Evolutionary conservation across 1,140 invertebrate genomes (phyloP).

Genomic region (Drosophila prosaltans): DNA sequence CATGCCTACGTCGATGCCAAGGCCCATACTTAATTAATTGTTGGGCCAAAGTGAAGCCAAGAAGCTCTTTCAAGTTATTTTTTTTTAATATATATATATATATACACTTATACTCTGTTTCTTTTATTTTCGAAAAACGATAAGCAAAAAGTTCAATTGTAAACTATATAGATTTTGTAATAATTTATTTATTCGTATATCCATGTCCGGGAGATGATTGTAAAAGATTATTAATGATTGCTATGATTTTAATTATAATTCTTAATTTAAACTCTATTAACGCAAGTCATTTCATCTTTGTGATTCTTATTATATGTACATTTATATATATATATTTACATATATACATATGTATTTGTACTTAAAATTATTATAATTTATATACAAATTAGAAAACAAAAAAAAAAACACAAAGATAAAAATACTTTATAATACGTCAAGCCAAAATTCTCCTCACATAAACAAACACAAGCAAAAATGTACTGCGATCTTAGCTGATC

Average conservation of each 20-base stretch:
- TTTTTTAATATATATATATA: conserved; percentile 5
- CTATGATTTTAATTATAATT: conserved; percentile 40
- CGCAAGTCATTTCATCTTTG: conserved; percentile 71
- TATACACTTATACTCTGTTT: background rate
- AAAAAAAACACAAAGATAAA: background rate
- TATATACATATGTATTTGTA: conserved; percentile 33
- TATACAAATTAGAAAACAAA: background rate
- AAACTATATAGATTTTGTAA: conserved; percentile 52
- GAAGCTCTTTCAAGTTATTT: conserved; percentile 14
- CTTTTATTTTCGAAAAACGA: conserved; percentile 19
- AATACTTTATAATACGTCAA: background rate
- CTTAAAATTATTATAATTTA: conserved; percentile 1
- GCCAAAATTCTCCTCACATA: conserved; percentile 3
- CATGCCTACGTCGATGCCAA: background rate
- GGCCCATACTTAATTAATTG: background rate
- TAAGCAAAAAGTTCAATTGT: conserved; percentile 62
- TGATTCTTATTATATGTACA: conserved; percentile 57
- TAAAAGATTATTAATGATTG: conserved; percentile 18
- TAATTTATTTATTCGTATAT: conserved; percentile 53
- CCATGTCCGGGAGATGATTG: conserved; percentile 27
- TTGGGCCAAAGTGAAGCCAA: conserved; percentile 8
- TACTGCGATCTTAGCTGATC: conserved; percentile 17
- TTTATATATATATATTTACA: conserved; percentile 8
- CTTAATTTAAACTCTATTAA: conserved; percentile 55
- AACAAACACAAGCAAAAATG: conserved; percentile 8